These are phyloP conservation scores for Enteromius treurensis DNA, from an alignment of 2,797 vertebrate genomes.

Conservation along the genomic window DNA sequence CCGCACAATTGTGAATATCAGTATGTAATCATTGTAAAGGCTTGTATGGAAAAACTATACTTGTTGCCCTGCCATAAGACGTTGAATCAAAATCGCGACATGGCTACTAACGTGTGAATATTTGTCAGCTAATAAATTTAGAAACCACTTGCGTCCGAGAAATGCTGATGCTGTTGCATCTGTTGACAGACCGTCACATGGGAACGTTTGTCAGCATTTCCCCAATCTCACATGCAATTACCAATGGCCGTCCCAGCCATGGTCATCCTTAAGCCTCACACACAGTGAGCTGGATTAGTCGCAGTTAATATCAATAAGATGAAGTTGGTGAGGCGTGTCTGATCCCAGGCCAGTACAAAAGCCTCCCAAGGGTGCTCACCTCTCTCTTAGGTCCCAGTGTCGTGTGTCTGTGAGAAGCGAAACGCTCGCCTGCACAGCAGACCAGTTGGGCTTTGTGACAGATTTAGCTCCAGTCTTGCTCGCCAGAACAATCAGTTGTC, in stretches of 20 bases:
- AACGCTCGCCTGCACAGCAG: slow-evolving; percentile 74
- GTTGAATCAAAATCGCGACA: neutral
- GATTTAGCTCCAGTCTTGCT: neutral
- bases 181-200: neutral
- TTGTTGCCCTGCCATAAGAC: neutral
- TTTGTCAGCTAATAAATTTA: neutral
- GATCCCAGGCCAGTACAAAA: slow-evolving; percentile 69
- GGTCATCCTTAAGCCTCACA: slow-evolving; percentile 62
- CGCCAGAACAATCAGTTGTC: neutral
- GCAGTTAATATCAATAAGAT: slow-evolving; percentile 68
- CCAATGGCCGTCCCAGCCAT: slow-evolving; percentile 42
- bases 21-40: neutral
- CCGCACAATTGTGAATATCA: neutral
- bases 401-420: slow-evolving; percentile 76
- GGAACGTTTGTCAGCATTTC: slow-evolving; percentile 66
- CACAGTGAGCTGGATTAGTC: slow-evolving; percentile 68
- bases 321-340: slow-evolving; percentile 57
- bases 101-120: neutral
- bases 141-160: neutral
- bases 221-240: slow-evolving; percentile 47
- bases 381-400: slow-evolving; percentile 61
- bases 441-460: slow-evolving; percentile 64
- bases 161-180: slow-evolving; percentile 27
- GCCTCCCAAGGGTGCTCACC: neutral
- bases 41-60: neutral